Conservation (phyloP, 2,113 vertebrate genomes). For the Eubucco bourcierii region DNA sequence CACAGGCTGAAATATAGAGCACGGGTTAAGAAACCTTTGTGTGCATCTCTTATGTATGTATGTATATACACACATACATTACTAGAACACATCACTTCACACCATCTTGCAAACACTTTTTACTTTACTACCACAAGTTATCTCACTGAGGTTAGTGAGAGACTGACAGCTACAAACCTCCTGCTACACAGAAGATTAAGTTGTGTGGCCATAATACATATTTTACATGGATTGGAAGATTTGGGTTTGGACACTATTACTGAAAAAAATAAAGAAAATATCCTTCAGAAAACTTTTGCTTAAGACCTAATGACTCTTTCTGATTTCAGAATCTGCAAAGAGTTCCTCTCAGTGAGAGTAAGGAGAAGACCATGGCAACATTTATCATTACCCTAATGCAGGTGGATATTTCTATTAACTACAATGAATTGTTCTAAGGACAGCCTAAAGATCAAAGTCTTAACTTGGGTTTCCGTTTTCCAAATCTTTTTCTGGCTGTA, state of each 20-base stretch:
- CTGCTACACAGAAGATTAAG: background rate
- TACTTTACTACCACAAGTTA: background rate
- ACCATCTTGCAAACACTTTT: background rate
- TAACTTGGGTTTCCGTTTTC: background rate
- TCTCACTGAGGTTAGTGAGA: background rate
- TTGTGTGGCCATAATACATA: background rate
- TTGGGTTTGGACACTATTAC: background rate
- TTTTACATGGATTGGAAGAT: background rate
- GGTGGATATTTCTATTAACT: rapidly evolving
- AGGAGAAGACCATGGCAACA: background rate
- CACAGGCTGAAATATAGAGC: background rate
- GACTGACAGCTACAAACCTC: background rate
- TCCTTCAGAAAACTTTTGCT: background rate
- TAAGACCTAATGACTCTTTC: background rate
- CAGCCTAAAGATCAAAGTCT: background rate
- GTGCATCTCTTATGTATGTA: background rate
- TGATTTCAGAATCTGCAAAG: background rate
- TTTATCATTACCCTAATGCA: background rate
- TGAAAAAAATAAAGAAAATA: background rate
- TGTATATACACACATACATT: background rate
- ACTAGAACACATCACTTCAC: background rate
- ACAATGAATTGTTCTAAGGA: background rate
- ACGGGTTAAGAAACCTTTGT: background rate
- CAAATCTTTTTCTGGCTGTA: background rate
- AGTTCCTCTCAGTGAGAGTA: background rate